Evolutionary conservation across 2,113 vertebrate genomes (phyloP).

Genomic region (Mus spicilegus): DNA sequence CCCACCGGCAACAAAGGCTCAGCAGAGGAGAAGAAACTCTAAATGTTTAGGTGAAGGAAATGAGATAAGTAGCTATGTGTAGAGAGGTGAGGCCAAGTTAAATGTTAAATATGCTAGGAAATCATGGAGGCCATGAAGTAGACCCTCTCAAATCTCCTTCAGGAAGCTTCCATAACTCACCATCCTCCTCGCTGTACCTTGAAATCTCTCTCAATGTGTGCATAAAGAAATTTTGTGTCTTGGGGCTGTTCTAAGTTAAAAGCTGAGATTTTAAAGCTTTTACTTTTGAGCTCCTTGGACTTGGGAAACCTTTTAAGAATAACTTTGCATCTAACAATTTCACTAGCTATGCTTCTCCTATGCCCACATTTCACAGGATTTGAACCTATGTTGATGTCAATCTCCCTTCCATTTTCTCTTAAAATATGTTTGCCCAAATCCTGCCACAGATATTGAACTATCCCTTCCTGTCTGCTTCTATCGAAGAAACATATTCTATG

Average conservation of each 20-base stretch:
- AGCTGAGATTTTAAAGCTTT: neutral
- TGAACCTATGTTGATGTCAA: neutral
- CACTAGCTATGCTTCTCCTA: neutral
- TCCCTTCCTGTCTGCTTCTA: neutral
- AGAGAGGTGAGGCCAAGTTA: neutral
- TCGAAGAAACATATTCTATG: neutral
- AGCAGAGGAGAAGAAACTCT: neutral
- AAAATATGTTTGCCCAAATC: neutral
- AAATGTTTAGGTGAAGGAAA: neutral
- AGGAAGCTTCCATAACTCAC: neutral
- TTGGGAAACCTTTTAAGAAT: neutral
- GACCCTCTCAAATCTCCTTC: neutral
- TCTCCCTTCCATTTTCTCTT: neutral
- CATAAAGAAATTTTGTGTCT: neutral
- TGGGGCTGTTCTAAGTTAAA: neutral
- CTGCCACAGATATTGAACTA: neutral
- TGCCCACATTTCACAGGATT: neutral
- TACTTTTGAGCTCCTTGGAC: neutral
- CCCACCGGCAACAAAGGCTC: neutral
- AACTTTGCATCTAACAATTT: neutral
- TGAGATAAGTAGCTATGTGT: too few relatives aligned
- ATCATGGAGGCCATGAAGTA: neutral
- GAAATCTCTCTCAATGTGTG: neutral
- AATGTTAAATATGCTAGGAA: neutral
- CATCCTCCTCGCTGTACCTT: neutral